Evolutionary conservation across 2,888 invertebrate genomes (phyloP).

Genomic region (Hydrotaea cyrtoneurina): DNA sequence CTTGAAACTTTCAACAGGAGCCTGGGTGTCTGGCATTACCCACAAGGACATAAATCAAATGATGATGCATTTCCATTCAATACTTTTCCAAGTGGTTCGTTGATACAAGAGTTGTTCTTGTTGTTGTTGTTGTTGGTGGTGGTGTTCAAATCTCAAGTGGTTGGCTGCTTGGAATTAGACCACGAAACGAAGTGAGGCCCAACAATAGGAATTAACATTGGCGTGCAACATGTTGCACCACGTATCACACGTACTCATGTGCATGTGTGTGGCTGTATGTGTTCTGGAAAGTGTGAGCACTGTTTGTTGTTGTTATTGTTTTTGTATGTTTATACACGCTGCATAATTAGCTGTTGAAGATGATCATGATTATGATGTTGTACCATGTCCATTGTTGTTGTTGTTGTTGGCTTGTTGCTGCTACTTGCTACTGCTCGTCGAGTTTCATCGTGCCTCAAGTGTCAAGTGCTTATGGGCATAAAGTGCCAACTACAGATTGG

Average conservation of each 20-base stretch:
- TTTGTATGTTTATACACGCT: slow-evolving; percentile 51
- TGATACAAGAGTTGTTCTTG: slow-evolving; percentile 48
- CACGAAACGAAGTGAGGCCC: slow-evolving; percentile 18
- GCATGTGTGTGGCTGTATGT: slow-evolving; percentile 25
- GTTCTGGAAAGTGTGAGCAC: too few species aligned
- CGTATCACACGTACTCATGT: slow-evolving; percentile 17
- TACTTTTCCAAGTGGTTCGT: slow-evolving; percentile 51
- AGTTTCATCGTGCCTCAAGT: slow-evolving; percentile 64
- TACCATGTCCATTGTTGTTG: background rate
- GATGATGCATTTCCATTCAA: slow-evolving; percentile 56
- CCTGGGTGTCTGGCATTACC: slow-evolving; percentile 69
- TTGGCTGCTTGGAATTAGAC: slow-evolving; percentile 42
- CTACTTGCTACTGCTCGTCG: slow-evolving; percentile 44
- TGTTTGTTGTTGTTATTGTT: slow-evolving; percentile 36
- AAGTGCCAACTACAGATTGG: slow-evolving; percentile 50
- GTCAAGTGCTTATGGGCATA: slow-evolving; percentile 62
- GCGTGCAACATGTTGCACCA: slow-evolving; percentile 51
- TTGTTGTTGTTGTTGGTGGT: too few species aligned
- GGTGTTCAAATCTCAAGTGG: slow-evolving; percentile 51
- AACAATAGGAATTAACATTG: slow-evolving; percentile 19
- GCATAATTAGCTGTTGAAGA: slow-evolving; percentile 64
- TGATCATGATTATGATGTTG: slow-evolving; percentile 54
- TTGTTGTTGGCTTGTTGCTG: slow-evolving; percentile 13
- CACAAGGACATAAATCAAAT: slow-evolving; percentile 65
- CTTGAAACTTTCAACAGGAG: slow-evolving; percentile 71